Percentiles rank a stretch among this genome's conserved stretches.
These are phyloP conservation scores for Urophycis tenuis DNA, from an alignment of 2,797 vertebrate species.

Conservation along the genomic window DNA sequence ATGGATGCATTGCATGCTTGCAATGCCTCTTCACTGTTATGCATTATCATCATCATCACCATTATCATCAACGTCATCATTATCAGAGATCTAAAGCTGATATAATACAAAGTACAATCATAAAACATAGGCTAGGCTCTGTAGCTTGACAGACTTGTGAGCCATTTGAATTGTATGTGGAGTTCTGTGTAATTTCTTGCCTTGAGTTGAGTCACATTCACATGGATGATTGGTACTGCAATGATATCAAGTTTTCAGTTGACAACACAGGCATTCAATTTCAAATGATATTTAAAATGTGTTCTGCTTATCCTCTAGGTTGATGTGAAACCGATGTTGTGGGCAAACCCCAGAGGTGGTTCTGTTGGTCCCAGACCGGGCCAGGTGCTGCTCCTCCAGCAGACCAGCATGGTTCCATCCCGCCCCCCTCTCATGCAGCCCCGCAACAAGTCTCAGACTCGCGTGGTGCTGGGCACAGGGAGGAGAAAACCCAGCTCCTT, in stretches of 20 bases:
- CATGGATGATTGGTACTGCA: neutral
- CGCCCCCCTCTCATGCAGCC: constrained; percentile 30
- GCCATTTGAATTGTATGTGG: neutral
- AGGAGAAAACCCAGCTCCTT: constrained; percentile 50
- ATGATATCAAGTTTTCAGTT: neutral
- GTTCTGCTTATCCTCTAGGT: neutral
- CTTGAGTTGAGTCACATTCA: neutral
- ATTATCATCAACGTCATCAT: neutral
- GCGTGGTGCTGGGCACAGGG: constrained; percentile 24
- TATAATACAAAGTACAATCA: neutral
- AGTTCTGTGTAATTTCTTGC: neutral
- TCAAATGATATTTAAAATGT: neutral
- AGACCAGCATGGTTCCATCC: constrained; percentile 32
- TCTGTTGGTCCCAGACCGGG: constrained; percentile 17
- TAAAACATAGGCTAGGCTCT: neutral
- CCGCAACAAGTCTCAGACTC: constrained; percentile 31
- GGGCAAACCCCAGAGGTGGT: neutral
- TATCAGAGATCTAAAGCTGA: neutral
- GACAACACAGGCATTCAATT: neutral
- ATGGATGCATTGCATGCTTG: neutral
- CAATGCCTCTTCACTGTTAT: neutral
- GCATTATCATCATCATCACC: neutral
- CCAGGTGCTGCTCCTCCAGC: constrained; percentile 55
- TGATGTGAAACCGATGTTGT: neutral
- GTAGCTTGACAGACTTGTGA: neutral